Conservation (phyloP, 2,113 vertebrate genomes). For the Vanacampus margaritifer region DNA sequence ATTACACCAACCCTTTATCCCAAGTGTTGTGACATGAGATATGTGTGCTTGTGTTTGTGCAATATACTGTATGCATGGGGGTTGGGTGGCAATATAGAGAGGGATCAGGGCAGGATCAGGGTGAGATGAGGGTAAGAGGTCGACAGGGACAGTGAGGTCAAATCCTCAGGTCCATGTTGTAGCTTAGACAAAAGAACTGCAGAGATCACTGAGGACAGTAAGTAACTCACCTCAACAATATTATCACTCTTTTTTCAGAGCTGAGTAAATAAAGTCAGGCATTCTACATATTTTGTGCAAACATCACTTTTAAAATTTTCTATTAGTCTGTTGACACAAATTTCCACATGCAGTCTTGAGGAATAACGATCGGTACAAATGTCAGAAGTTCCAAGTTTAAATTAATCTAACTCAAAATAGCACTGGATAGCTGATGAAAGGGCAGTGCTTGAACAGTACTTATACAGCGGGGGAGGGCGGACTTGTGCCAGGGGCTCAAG, state of each 20-base stretch:
- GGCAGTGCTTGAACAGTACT: too few species aligned
- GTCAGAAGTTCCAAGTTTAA: slow-evolving; percentile 24
- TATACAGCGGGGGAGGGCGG: too few species aligned
- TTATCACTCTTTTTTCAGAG: slow-evolving; percentile 14
- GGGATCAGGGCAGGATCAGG: slow-evolving; percentile 15
- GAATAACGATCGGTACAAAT: slow-evolving; percentile 19
- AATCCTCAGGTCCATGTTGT: slow-evolving; percentile 19
- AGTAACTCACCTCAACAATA: slow-evolving; percentile 17
- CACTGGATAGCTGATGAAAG: too few species aligned
- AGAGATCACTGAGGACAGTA: slow-evolving; percentile 49
- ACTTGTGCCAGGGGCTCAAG: too few species aligned
- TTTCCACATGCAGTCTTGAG: neutral
- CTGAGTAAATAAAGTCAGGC: slow-evolving; percentile 28
- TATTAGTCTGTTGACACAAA: slow-evolving; percentile 9
- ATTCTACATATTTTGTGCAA: slow-evolving; percentile 15
- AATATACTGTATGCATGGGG: neutral
- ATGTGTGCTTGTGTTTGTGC: neutral
- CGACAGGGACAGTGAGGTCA: slow-evolving; percentile 41
- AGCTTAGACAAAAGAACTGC: slow-evolving; percentile 44
- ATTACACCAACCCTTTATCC: neutral
- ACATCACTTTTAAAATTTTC: slow-evolving; percentile 15
- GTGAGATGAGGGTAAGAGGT: slow-evolving; percentile 42
- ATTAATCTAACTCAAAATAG: too few species aligned
- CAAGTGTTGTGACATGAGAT: neutral
- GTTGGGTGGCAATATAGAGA: slow-evolving; percentile 1